Evolutionary conservation across 2,888 invertebrate genomes (phyloP), one percentile per base, ranked within the genome.

Genomic region (Metallyticus violacea): DNA sequence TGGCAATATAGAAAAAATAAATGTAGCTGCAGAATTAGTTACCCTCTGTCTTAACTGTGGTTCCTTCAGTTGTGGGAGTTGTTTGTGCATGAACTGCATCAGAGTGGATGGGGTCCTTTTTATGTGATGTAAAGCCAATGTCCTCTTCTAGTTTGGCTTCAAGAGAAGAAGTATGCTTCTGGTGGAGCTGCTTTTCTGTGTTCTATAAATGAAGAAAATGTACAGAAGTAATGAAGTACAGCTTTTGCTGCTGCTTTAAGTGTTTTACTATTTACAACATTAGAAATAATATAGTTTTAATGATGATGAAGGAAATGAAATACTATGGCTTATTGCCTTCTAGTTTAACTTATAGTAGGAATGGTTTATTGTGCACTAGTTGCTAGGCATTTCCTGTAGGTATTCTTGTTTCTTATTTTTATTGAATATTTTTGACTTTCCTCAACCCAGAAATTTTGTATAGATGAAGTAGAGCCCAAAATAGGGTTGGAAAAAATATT

Each of bases 71-170:
- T 26, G 28, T 79, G 26, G 85, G 29, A 26, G 76, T 80, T 77
- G 29, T 77, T 29, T 87, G 86, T 28, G 79, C 9, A 80, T 85
- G 88, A 9, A 62, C 85, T 26, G 78, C 26, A 9, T 40, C 80
- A 22, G 80, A 85, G 28, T 85, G 81, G 76, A 83, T 81, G 76
- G 81, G 78, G 29, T 81, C 87, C 82, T 88, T 87, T 9, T 77
- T 81, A 79, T 87, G 85, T 85, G 85, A 76, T 40, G 29, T 79
- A 26, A 82, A 9, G 9, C 79, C 62, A 40, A 85, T 40, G 79
- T 83, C 85, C 25, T 87, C 81, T 40, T 85, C 85, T n/a, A 85
- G 7, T n/a, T 88, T 88, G 29, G 79, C 28, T 82, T 87, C 87
- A 6, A 81, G 77, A 40, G 87, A n/a, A 28, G 83, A 28, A 1